Conservation (phyloP, 2,888 invertebrate genomes). For the Phalangium opilio region DNA sequence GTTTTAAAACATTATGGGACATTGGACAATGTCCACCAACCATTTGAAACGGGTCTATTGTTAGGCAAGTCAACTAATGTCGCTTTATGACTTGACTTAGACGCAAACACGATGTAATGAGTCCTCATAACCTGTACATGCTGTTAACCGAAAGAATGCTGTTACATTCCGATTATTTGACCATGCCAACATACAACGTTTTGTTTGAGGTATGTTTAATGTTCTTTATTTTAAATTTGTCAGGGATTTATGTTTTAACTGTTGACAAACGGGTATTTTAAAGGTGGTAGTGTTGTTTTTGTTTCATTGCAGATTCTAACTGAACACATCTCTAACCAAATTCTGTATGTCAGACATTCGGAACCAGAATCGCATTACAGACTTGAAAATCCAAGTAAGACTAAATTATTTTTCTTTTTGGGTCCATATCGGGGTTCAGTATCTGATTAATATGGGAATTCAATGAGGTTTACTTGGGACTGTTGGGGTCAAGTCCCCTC, state of each 20-base stretch:
- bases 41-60: too few relatives aligned
- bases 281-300: too few relatives aligned
- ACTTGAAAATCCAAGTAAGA: slow-evolving; percentile 89
- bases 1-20: too few relatives aligned
- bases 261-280: too few relatives aligned
- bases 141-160: slow-evolving; percentile 81
- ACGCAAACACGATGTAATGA: slow-evolving; percentile 98
- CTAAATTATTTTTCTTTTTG: neutral
- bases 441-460: too few relatives aligned
- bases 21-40: too few relatives aligned
- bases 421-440: too few relatives aligned
- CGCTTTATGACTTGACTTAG: slow-evolving; percentile 30
- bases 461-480: too few relatives aligned
- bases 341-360: slow-evolving; percentile 79
- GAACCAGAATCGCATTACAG: slow-evolving; percentile 90
- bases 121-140: slow-evolving; percentile 94
- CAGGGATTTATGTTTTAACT: too few relatives aligned
- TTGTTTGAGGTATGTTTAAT: slow-evolving; percentile 75
- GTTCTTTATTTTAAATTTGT: too few relatives aligned
- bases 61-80: neutral
- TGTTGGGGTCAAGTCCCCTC: too few relatives aligned
- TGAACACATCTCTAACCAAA: slow-evolving; percentile 89
- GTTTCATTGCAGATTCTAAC: slow-evolving; percentile 55
- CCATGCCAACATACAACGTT: slow-evolving; percentile 92
- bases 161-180: slow-evolving; percentile 71